Evolutionary conservation across 2,888 invertebrate species (phyloP).

Genomic region (Trichacis sp.): DNA sequence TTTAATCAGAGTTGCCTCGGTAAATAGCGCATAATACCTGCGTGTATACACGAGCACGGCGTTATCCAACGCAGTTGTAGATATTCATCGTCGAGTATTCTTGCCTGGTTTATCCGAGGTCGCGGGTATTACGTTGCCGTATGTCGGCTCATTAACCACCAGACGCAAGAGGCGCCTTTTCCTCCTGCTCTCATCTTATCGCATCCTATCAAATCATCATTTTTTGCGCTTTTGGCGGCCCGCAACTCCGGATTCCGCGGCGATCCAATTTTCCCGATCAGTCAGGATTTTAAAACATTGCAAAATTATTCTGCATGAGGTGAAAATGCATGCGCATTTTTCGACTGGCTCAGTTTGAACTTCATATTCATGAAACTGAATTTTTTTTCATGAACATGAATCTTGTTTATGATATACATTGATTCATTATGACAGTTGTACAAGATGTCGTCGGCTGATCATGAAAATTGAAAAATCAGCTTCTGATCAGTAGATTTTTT

Average conservation of each 20-base stretch:
- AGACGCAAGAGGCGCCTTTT: constrained; percentile 45
- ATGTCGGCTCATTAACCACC: constrained; percentile 45
- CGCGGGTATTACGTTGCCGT: constrained; percentile 40
- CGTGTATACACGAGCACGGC: constrained; percentile 2
- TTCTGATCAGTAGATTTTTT: too few relatives aligned
- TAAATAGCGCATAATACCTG: constrained; percentile 24
- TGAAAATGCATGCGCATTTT: too few relatives aligned
- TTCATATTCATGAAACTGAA: too few relatives aligned
- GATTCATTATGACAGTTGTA: too few relatives aligned
- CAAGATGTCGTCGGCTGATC: too few relatives aligned
- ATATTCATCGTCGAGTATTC: constrained; percentile 42
- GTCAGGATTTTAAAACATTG: too few relatives aligned
- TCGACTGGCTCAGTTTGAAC: too few relatives aligned
- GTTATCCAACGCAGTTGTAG: constrained; percentile 11
- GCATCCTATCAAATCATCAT: constrained; percentile 26
- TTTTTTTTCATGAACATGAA: too few relatives aligned
- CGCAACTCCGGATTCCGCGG: background rate
- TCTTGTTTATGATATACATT: too few relatives aligned
- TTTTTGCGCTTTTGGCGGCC: constrained; percentile 17
- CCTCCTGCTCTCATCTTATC: constrained; percentile 46
- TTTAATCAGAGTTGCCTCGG: constrained; percentile 16
- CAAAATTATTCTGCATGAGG: too few relatives aligned
- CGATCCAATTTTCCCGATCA: too few relatives aligned
- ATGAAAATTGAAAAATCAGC: too few relatives aligned
- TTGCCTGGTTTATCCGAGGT: constrained; percentile 23